Evolutionary conservation across 2,113 vertebrate species (phyloP), one percentile per base, ranked within the genome.

Genomic region (Polypterus senegalus): DNA sequence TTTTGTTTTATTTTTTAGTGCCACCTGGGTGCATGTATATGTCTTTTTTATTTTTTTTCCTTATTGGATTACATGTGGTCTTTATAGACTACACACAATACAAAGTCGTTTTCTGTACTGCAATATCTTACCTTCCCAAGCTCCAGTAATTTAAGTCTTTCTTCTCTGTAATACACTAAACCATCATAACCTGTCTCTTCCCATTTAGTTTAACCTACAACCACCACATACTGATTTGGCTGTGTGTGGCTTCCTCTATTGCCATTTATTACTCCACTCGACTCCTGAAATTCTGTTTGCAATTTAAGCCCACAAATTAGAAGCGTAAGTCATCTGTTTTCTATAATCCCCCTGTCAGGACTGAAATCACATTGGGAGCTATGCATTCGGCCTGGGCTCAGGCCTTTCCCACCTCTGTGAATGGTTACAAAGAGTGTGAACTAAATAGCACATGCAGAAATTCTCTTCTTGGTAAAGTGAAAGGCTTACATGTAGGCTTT

Each of bases 281-380:
- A 94, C 89, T 95, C 87, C 89, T 88, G 91, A 91, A 94, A 90
- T 91, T 94, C 92, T 95, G 93, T 94, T 98, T 94, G 91, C 91
- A 97, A 97, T 94, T 97, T 94, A 92, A 91, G 86, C 86, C 90
- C 82, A 86, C 91, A 94, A 97, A 97, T 97, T 93, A 94, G 89
- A 97, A 96, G 88, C 89, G 89, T 89, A 93, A 96, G 88, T 94
- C 92, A 98, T 96, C 91, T 97, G 93, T 92, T 97, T 95, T 85
- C 88, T 88, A 97, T 97, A 93, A 92, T 92, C 91, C 89, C 80
- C 83, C 85, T 90, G 91, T 93, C 92, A 92, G 91, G 88, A 81
- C 80, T 86, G 81, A 79, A 88, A 89, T 88, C 84, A 68, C 82
- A 82, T 88, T 90, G 82, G 88, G 84, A 93, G 91, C 83, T 83